Evolutionary conservation across 2,797 vertebrate species (phyloP), one percentile per base, ranked within the genome.

Genomic region (Pelodytes ibericus): DNA sequence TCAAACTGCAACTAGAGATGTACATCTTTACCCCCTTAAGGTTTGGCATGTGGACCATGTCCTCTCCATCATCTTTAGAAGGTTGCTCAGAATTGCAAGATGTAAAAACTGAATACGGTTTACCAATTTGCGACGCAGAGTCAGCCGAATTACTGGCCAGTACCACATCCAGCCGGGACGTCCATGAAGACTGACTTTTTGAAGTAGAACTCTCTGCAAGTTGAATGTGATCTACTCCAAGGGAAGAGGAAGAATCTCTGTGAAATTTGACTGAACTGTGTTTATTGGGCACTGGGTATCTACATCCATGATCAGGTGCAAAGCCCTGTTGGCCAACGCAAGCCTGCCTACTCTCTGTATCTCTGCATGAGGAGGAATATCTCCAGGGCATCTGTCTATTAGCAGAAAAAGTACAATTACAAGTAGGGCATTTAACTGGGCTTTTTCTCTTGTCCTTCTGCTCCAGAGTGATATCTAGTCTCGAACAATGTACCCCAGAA

Each of bases 1-100:
- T 83, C 80, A 89, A 75, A 64, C 82, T 89, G 86, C 86, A 89
- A 0, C 87, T 88, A 66, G 88, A 90, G 83, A 89, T 83, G 63
- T 88, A 82, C 68, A 90, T 80, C 30, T 88, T 90, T 75, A 90
- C 15, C 33, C 57, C 76, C 27, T 78, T 66, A 83, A 85, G 68
- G 81, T 44, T 77, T 82, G 56, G 83, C 69, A 57, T 84, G 77
- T 80, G 82, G 72, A 66, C 80, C 59, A 18, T 74, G 79, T 73
- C 81, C 3, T 70, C 80, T 49, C 71, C 79, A 73, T 69, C 83
- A 57, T 76, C 59, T 56, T 80, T 73, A 20, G 61, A 2, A 27
- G 82, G 1, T 0, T 73, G 70, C 13, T 53, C 72, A 11, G 80
- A 74, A 57, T 73, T 65, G 49, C 74, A 72, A 3, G 83, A 61